Base-by-base conservation (phyloP, 2,113 vertebrate genomes). In the Carassius auratus region DNA sequence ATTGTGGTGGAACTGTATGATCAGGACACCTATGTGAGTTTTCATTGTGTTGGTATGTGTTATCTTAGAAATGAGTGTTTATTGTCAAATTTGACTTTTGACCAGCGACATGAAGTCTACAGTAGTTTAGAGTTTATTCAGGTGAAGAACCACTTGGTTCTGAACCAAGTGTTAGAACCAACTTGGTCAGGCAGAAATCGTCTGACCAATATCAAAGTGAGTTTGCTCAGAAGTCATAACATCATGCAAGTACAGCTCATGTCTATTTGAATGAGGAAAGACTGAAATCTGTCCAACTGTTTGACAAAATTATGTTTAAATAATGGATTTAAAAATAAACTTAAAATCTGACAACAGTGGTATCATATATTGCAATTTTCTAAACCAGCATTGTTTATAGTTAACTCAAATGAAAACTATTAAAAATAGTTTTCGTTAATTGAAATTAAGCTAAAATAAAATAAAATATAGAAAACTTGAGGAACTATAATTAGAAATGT, bases 1-100 rank as follows among this genome's bases (percentile, higher is more conserved):
- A 90, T 99, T 0, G 91, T 97, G 84, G 97, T 99, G 92, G 98
- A 99, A 66, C 90, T 99, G 1, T 99, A 96, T 0, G 98, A 99
- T 86, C 95, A 97, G 0, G 98, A 99, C 89, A 96, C 97, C 81
- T 99, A 99, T 0, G 98, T 99, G 88, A 96, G 98, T 84, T 76
- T 71, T 19, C 8, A 59, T 62, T 38, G 8, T 36, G 4, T 57
- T 61, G 62, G 50, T 84, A 19, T 73, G 12, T 68, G 15, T 66
- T 13, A 6, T 36, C 78, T 68, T 73, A 38, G 71, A 30, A 55
- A 7, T 66, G 0, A 30, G 7, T 77, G 26, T 81, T 50, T 48
- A 15, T 42, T 61, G 33, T 61, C 17, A 38, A n/a, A 38, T 59
- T 15, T 38, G 68, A 66, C 62, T 48, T 48, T 74, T 52, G n/a